These are phyloP conservation scores for Semicossyphus pulcher DNA, from an alignment of 2,113 vertebrate species.

Conservation along the genomic window DNA sequence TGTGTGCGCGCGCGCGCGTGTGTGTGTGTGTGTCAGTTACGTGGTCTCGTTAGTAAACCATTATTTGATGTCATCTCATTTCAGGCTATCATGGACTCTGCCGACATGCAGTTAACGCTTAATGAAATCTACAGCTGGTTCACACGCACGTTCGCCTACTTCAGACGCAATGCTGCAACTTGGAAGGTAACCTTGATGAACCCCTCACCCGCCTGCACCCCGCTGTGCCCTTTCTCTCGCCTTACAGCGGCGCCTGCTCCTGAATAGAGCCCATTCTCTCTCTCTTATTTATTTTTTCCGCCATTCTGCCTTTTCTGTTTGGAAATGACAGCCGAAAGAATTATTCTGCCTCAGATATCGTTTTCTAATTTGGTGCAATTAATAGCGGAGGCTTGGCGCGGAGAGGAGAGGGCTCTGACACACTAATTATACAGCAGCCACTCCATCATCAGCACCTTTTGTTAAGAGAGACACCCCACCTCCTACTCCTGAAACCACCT, in stretches of 20 bases:
- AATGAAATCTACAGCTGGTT: conserved; percentile 99
- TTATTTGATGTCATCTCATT: conserved; percentile 95
- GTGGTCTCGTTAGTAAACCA: conserved; percentile 88
- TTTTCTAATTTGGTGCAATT: conserved; percentile 99
- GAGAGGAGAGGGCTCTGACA: conserved; percentile 97
- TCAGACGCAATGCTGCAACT: conserved; percentile 98
- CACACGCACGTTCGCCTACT: conserved; percentile 99
- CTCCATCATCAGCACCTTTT: conserved; percentile 99
- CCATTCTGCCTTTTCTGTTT: conserved; percentile 62
- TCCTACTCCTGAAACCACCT: conserved; percentile 65
- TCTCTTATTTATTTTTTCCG: conserved; percentile 85
- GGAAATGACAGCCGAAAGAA: conserved; percentile 98
- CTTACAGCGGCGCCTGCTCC: conserved; percentile 67
- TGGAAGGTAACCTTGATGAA: conserved; percentile 93
- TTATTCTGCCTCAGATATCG: conserved; percentile 98
- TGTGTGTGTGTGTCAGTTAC: conserved; percentile 80
- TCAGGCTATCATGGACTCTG: conserved; percentile 99
- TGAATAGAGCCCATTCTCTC: conserved; percentile 90
- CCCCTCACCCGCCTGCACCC: background rate
- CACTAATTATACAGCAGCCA: conserved; percentile 99
- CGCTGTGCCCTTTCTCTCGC: conserved; percentile 27
- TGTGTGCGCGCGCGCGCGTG: conserved; percentile 80
- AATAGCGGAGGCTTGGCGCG: conserved; percentile 95
- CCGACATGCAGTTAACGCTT: conserved; percentile 99
- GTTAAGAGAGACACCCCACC: conserved; percentile 89